Conservation (phyloP, 2,888 invertebrate species). For the Lordiphosa andalusiaca region DNA sequence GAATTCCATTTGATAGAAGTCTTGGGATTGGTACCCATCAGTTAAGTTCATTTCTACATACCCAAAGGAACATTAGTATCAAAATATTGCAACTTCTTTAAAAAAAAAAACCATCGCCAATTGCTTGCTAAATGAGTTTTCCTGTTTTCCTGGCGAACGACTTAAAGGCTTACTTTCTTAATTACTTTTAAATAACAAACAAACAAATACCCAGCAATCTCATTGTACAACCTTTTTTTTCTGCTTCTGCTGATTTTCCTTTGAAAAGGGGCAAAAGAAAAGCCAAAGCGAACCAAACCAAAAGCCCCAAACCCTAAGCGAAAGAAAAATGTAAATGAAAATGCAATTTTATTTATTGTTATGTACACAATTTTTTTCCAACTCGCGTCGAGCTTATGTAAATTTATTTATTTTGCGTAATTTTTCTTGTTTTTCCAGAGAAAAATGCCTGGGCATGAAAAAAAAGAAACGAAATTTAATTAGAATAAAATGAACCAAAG, state of each 20-base stretch:
- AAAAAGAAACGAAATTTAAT: constrained; percentile 63
- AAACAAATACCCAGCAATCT: constrained; percentile 47
- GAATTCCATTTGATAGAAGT: no score
- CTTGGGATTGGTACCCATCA: no score
- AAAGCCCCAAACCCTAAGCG: constrained; percentile 35
- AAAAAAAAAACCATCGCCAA: no score
- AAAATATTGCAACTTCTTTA: no score
- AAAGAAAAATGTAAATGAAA: constrained; percentile 49
- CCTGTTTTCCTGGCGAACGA: not conserved
- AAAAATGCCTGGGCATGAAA: constrained; percentile 39
- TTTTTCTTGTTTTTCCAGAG: constrained; percentile 75
- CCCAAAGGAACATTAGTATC: no score
- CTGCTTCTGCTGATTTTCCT: constrained; percentile 3
- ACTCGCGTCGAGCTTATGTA: constrained; percentile 65
- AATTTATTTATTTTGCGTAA: constrained; percentile 77
- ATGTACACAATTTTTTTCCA: constrained; percentile 52
- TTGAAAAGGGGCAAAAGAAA: constrained; percentile 20
- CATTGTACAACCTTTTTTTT: constrained; percentile 42
- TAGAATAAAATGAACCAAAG: constrained; percentile 66
- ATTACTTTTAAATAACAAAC: constrained; percentile 71
- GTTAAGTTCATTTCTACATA: no score
- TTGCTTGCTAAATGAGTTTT: no score
- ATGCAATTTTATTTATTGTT: constrained; percentile 76
- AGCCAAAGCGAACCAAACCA: constrained; percentile 24
- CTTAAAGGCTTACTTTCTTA: constrained; percentile 59